phyloP scores from a whole-genome alignment of 1,140 invertebrate genomes.

The Hormaphis cornu region DNA sequence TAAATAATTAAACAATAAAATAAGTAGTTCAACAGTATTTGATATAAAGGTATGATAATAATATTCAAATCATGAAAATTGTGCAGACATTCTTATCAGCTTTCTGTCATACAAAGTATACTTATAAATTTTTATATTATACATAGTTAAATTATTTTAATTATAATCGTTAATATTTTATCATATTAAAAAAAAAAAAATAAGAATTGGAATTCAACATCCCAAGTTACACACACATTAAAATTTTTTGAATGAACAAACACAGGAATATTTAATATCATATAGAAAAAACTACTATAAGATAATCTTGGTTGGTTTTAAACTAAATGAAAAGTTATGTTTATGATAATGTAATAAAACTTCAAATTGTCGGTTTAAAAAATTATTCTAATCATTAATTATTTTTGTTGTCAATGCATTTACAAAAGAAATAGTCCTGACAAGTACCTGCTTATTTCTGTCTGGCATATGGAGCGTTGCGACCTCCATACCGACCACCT shows the following conservation, averaged over 20 bases:
- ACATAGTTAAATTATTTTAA: conserved; percentile 8
- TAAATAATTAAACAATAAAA: conserved; percentile 17
- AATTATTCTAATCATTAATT: conserved; percentile 11
- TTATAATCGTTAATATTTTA: background rate
- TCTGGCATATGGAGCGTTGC: conserved; percentile 19
- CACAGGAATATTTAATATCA: conserved; percentile 1
- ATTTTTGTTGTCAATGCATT: conserved; percentile 5
- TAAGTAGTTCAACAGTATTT: conserved; percentile 31
- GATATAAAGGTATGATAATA: conserved; percentile 18
- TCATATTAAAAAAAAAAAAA: conserved; percentile 12
- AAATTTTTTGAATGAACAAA: conserved; percentile 3
- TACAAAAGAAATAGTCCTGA: conserved; percentile 22
- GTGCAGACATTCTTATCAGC: background rate
- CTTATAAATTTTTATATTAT: conserved; percentile 1
- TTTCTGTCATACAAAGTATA: background rate
- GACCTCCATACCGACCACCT: conserved; percentile 28
- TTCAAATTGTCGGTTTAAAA: background rate
- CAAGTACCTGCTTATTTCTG: conserved; percentile 29
- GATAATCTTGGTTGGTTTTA: conserved; percentile 11
- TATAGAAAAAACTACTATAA: conserved; percentile 6
- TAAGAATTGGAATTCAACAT: conserved; percentile 15
- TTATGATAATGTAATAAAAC: conserved; percentile 8
- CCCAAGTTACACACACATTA: conserved; percentile 1
- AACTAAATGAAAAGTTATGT: conserved; percentile 27
- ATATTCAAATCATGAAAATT: conserved; percentile 23